Evolutionary conservation across 1,140 invertebrate species (phyloP).

Genomic region (Lepidurus couesii): DNA sequence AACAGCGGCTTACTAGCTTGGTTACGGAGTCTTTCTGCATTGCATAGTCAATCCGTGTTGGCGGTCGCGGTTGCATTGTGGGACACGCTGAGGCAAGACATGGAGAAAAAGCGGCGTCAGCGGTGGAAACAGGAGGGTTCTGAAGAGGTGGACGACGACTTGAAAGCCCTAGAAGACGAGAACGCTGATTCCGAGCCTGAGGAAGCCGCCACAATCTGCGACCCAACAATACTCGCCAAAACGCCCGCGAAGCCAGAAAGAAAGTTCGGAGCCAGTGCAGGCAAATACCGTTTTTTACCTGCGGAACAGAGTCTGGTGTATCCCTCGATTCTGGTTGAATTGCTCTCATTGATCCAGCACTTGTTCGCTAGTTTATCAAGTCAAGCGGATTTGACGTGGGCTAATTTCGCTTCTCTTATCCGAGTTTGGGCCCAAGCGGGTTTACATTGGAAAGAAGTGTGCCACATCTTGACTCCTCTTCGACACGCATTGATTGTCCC

Average conservation of each 20-base stretch:
- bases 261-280: neutral
- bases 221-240: neutral
- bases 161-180: neutral
- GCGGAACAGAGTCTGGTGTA: constrained; percentile 13
- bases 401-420: neutral
- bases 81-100: constrained; percentile 29
- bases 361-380: neutral
- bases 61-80: constrained; percentile 27
- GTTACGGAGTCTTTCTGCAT: constrained; percentile 44
- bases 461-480: neutral
- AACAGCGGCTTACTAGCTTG: constrained; percentile 58
- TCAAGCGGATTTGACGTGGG: neutral
- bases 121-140: neutral
- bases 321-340: neutral
- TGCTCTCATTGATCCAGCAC: neutral
- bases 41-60: neutral
- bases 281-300: constrained; percentile 19
- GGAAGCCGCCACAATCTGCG: neutral
- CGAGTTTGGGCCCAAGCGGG: constrained; percentile 6
- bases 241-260: neutral
- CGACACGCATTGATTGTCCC: constrained; percentile 7
- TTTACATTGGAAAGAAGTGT: constrained; percentile 8
- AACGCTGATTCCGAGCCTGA: neutral
- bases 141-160: neutral
- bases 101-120: constrained; percentile 26